Conservation (phyloP, 2,888 invertebrate genomes). For the Fissipunctia ypsillon region DNA sequence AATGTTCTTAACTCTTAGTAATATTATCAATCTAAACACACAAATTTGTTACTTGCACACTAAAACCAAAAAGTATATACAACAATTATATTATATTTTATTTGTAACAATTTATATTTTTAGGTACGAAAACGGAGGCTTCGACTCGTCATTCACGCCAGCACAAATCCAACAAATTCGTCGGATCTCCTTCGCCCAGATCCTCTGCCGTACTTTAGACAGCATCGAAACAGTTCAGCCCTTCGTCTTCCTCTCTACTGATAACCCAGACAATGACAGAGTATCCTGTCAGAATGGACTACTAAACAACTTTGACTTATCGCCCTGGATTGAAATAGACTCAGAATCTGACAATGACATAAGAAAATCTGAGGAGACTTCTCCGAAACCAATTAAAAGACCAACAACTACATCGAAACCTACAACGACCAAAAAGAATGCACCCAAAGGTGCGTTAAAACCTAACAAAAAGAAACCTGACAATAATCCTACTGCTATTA, state of each 20-base stretch:
- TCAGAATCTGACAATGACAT: slow-evolving; percentile 83
- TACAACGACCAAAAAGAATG: slow-evolving; percentile 73
- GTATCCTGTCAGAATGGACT: slow-evolving; percentile 90
- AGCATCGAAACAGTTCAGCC: slow-evolving; percentile 93
- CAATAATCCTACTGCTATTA: slow-evolving; percentile 67
- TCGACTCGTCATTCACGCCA: slow-evolving; percentile 94
- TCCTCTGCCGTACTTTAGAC: slow-evolving; percentile 92
- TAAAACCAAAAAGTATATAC: background rate
- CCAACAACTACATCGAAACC: slow-evolving; percentile 70
- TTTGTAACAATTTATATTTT: slow-evolving; percentile 44
- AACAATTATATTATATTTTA: background rate
- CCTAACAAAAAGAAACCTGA: slow-evolving; percentile 69
- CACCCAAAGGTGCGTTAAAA: slow-evolving; percentile 63
- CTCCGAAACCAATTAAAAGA: slow-evolving; percentile 72
- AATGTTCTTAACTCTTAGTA: background rate
- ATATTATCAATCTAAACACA: background rate
- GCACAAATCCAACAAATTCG: slow-evolving; percentile 94
- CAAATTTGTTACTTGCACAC: background rate
- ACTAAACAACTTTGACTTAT: slow-evolving; percentile 91
- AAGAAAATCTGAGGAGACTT: slow-evolving; percentile 79
- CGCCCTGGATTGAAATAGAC: slow-evolving; percentile 91
- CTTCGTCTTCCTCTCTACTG: slow-evolving; percentile 92
- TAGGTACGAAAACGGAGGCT: slow-evolving; percentile 94
- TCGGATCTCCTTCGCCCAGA: slow-evolving; percentile 93
- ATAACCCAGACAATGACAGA: slow-evolving; percentile 91